Evolutionary conservation across 2,888 invertebrate species (phyloP).

Genomic region (Stenodema calcarata): DNA sequence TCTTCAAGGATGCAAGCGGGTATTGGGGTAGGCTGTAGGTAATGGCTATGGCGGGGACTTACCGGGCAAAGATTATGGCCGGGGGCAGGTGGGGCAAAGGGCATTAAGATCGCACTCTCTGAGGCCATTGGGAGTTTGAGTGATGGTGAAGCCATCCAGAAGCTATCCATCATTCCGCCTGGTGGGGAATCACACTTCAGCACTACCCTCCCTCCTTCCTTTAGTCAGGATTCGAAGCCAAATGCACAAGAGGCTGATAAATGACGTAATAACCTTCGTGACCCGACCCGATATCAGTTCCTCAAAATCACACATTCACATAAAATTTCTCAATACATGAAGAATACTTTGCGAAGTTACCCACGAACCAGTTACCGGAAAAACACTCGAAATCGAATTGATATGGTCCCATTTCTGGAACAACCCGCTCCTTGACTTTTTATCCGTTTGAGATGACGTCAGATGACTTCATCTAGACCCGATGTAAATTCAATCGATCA

Average conservation of each 20-base stretch:
- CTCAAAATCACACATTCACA: not conserved
- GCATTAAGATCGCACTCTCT: not conserved
- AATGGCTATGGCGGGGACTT: not conserved
- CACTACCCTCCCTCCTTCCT: not conserved
- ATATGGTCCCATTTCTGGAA: too few species aligned
- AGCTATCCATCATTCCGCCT: not conserved
- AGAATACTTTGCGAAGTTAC: too few species aligned
- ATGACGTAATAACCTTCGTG: not conserved
- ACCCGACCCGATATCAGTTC: not conserved
- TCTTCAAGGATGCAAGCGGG: not conserved
- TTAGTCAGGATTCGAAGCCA: not conserved
- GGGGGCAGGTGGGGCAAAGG: too few species aligned
- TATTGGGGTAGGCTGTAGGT: not conserved
- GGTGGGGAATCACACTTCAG: not conserved
- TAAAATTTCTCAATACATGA: not conserved
- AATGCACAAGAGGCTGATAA: not conserved
- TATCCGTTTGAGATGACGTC: too few species aligned
- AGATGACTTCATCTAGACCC: too few species aligned
- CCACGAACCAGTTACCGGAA: too few species aligned
- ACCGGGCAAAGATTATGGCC: not conserved
- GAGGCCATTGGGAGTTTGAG: not conserved
- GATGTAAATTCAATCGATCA: not conserved
- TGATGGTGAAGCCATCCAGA: not conserved
- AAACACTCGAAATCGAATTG: too few species aligned
- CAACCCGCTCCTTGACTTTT: too few species aligned